Percentiles rank a stretch among this genome's conserved stretches.
Evolutionary conservation across 2,888 invertebrate species (phyloP).

Genomic region (Adineta ricciae): DNA sequence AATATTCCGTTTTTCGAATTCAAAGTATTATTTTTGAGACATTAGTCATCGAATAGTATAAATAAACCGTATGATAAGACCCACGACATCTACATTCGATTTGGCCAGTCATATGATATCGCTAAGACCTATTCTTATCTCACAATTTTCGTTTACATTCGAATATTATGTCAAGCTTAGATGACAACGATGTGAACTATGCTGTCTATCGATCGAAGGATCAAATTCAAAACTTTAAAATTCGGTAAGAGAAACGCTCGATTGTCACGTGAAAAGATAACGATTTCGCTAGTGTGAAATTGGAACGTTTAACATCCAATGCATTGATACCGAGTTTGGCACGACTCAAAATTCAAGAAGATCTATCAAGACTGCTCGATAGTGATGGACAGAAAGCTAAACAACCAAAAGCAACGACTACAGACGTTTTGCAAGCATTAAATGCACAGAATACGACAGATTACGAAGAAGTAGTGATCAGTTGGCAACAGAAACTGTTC

Average conservation of each 20-base stretch:
- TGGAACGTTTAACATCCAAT: neutral
- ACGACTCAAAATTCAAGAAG: neutral
- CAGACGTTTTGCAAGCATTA: neutral
- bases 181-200: neutral
- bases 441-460: neutral
- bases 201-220: neutral
- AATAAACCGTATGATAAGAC: neutral
- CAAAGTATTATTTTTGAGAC: neutral
- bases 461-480: conserved; percentile 23
- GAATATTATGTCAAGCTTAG: neutral
- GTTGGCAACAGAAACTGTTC: conserved; percentile 31
- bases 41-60: neutral
- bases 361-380: neutral
- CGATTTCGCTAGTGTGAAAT: neutral
- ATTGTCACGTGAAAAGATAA: no score
- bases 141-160: neutral
- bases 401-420: neutral
- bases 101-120: neutral
- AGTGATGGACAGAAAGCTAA: neutral
- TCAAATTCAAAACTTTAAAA: neutral
- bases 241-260: neutral
- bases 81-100: neutral
- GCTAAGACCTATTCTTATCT: neutral
- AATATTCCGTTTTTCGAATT: no score
- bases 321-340: neutral